Evolutionary conservation across 2,888 invertebrate genomes (phyloP).

Genomic region (Mycalesis mineus): DNA sequence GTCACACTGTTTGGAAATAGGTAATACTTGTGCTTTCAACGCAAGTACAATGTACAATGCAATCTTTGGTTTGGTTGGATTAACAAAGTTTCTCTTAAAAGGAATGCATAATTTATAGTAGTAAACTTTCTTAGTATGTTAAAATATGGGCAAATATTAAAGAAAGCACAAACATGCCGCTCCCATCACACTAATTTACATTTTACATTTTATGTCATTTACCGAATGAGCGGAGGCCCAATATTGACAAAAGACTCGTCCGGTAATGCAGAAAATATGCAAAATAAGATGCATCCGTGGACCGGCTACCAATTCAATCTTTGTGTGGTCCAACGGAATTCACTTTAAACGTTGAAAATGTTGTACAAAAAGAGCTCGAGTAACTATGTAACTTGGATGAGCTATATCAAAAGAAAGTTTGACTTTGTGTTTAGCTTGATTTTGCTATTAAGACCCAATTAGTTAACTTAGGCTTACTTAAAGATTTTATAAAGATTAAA

Average conservation of each 20-base stretch:
- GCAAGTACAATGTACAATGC: too few relatives aligned
- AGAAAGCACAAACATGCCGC: slow-evolving; percentile 36
- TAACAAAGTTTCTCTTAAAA: too few relatives aligned
- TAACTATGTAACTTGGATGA: not conserved
- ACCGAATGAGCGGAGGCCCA: slow-evolving; percentile 56
- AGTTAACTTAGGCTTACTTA: too few relatives aligned
- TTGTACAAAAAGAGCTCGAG: not conserved
- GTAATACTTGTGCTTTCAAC: too few relatives aligned
- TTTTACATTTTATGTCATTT: slow-evolving; percentile 57
- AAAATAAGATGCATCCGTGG: slow-evolving; percentile 47
- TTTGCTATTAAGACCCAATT: too few relatives aligned
- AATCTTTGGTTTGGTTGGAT: too few relatives aligned
- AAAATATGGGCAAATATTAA: slow-evolving; percentile 65
- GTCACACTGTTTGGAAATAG: too few relatives aligned
- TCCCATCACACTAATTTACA: slow-evolving; percentile 20
- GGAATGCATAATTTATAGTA: too few relatives aligned
- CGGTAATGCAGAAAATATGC: slow-evolving; percentile 71
- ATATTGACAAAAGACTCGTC: slow-evolving; percentile 71
- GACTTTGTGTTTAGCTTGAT: too few relatives aligned
- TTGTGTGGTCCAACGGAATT: slow-evolving; percentile 31
- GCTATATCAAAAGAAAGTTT: too few relatives aligned
- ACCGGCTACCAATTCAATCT: slow-evolving; percentile 27
- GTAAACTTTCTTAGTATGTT: not conserved
- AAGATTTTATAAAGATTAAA: too few relatives aligned
- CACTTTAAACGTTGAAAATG: slow-evolving; percentile 12